Conservation (phyloP, 1,140 invertebrate species). For the Drosophila repletoides region DNA sequence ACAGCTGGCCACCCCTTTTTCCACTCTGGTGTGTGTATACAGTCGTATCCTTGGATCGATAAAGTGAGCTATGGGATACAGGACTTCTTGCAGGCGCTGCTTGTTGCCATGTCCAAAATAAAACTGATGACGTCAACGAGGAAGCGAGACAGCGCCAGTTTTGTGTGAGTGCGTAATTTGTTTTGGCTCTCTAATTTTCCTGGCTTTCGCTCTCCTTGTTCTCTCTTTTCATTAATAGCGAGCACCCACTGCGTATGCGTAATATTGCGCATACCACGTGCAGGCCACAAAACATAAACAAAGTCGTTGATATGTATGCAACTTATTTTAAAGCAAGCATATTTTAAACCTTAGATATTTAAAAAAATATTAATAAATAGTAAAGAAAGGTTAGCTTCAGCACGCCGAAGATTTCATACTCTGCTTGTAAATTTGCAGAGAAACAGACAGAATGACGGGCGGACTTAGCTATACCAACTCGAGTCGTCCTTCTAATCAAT, state of each 20-base stretch:
- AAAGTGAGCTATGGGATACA: slow-evolving; percentile 48
- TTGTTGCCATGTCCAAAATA: slow-evolving; percentile 71
- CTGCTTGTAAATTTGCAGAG: too few relatives aligned
- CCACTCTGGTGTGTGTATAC: neutral
- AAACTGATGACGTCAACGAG: slow-evolving; percentile 71
- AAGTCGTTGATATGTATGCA: slow-evolving; percentile 3
- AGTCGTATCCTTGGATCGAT: slow-evolving; percentile 53
- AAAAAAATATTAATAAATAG: too few relatives aligned
- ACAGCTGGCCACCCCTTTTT: slow-evolving; percentile 15
- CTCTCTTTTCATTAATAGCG: neutral
- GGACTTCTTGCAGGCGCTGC: slow-evolving; percentile 10
- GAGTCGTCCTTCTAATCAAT: too few relatives aligned
- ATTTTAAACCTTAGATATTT: too few relatives aligned
- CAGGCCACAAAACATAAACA: slow-evolving; percentile 46
- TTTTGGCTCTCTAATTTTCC: neutral
- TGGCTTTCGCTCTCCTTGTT: neutral
- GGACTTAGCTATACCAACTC: too few relatives aligned
- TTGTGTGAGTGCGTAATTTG: neutral
- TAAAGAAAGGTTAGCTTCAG: too few relatives aligned
- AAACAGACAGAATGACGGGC: too few relatives aligned
- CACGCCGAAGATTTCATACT: too few relatives aligned
- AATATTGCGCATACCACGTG: slow-evolving; percentile 60
- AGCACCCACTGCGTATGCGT: slow-evolving; percentile 46
- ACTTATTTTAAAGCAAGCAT: slow-evolving; percentile 15
- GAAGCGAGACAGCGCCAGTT: slow-evolving; percentile 51